Base-by-base conservation (phyloP, 2,888 invertebrate genomes). In the Halictus ligatus region DNA sequence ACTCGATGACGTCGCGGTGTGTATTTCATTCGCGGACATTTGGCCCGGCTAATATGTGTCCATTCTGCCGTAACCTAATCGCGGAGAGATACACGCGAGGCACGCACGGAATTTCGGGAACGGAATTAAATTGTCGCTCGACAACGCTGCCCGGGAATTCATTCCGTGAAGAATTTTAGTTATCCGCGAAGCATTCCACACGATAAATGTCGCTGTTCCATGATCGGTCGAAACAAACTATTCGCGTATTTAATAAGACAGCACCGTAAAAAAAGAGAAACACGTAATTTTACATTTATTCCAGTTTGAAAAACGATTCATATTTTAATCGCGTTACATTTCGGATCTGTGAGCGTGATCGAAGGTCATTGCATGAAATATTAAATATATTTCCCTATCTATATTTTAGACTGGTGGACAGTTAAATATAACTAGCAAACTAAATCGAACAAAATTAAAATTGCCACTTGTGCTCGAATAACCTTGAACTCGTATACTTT, bases 101-200 rank as follows among this genome's bases (percentile, higher is more conserved):
- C 35, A 74, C 81, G 73, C 67, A 73, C 50, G 74, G 73, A 81
- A 75, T 86, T 88, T 80, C 29, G n/a, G 29, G 21, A 67, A 64
- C 78, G 80, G 73, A 21, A 83, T 82, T 75, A 81, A 78, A 79
- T 35, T 58, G 75, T 48, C 54, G 54, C 15, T 69, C 35, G 69
- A 81, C 75, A 77, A 69, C 46, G 50, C 43, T n/a, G 48, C 40
- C 18, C n/a, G 40, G 15, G 29, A 35, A 76, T 80, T 73, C 67
- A 46, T 74, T 40, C 12, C 29, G 2, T 21, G 46, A 80, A 67
- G 79, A 46, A 79, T 85, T 78, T 46, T 4, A 48, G 6, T 21
- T 50, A 50, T 75, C 46, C 35, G 21, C 54, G 29, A 48, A 18
- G n/a, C 43, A n/a, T 83, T 75, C 18, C 18, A n/a, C 15, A 12